Evolutionary conservation across 2,113 vertebrate genomes (phyloP).

Genomic region (Malaclemys terrapin): DNA sequence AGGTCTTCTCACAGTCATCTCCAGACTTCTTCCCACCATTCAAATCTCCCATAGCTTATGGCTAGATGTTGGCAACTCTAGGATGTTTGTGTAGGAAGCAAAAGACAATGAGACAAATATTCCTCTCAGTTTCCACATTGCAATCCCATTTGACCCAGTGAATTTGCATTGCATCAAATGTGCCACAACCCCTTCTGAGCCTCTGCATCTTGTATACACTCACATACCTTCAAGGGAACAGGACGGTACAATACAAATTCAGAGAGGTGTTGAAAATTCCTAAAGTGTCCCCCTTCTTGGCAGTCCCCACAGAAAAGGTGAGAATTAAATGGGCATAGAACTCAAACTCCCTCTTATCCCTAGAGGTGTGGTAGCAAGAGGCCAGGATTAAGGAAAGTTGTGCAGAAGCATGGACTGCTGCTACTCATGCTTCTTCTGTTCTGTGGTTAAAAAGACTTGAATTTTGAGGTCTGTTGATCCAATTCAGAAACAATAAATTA

Average conservation of each 20-base stretch:
- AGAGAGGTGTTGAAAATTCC: not conserved
- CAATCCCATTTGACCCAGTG: not conserved
- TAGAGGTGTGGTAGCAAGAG: not conserved
- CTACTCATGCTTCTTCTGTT: not conserved
- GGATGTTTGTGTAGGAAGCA: not conserved
- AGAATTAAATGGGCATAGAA: not conserved
- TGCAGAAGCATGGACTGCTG: not conserved
- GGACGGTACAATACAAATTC: not conserved
- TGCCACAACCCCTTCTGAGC: not conserved
- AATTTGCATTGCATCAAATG: not conserved
- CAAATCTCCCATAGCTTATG: not conserved
- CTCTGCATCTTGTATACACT: not conserved
- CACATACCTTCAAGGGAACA: not conserved
- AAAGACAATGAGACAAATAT: not conserved
- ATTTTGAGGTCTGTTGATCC: not conserved
- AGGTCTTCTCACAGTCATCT: not conserved
- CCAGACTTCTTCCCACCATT: not conserved
- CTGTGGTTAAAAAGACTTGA: not conserved
- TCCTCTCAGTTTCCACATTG: not conserved
- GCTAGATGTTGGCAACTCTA: not conserved
- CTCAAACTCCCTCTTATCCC: not conserved
- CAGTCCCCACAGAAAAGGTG: not conserved
- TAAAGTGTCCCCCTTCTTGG: not conserved
- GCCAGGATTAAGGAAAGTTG: not conserved
- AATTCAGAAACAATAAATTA: constrained; percentile 22